Evolutionary conservation across 2,888 invertebrate species (phyloP).

Genomic region (Drosophila kanekoi): DNA sequence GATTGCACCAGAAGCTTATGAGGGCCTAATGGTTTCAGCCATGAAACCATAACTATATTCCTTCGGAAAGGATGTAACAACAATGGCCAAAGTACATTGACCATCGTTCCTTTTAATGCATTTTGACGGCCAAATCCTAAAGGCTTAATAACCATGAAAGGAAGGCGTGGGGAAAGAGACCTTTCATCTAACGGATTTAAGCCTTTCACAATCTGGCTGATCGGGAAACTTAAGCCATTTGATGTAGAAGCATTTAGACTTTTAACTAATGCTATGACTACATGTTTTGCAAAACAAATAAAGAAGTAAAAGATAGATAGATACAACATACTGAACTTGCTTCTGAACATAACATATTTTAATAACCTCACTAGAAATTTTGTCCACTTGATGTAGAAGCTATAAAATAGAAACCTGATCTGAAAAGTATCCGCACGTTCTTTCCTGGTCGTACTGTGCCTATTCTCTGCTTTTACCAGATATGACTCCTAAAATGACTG

Average conservation of each 20-base stretch:
- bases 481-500: neutral
- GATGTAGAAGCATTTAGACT: neutral
- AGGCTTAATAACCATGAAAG: neutral
- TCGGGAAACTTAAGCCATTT: neutral
- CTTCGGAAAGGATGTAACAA: too few species aligned
- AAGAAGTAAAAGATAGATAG: too few species aligned
- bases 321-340: neutral
- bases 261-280: neutral
- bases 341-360: neutral
- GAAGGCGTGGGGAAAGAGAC: constrained; percentile 1
- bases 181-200: neutral
- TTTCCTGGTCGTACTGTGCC: neutral
- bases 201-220: neutral
- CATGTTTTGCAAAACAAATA: neutral
- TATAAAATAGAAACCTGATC: neutral
- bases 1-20: too few species aligned
- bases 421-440: neutral
- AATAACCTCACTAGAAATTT: too few species aligned
- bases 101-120: neutral
- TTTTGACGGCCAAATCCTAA: neutral
- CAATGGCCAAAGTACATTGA: too few species aligned
- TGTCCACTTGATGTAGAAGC: neutral
- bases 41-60: too few species aligned
- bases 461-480: neutral
- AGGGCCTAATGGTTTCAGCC: too few species aligned